These are phyloP conservation scores for Daphoenositta chrysoptera DNA, from an alignment of 2,113 vertebrate genomes.

Conservation along the genomic window DNA sequence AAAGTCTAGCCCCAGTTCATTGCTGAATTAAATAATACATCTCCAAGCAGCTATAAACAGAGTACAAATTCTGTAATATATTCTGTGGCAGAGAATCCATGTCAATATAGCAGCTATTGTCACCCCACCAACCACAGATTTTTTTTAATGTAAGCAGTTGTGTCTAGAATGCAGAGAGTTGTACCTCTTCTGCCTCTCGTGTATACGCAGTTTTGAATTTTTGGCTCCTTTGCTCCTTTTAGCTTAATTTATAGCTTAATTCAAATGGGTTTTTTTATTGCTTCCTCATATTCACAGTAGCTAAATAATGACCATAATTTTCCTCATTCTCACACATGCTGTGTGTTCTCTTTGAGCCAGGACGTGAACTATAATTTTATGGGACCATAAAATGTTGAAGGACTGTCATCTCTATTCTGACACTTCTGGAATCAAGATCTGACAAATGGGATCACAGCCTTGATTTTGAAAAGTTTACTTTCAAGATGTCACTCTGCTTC, in stretches of 20 bases:
- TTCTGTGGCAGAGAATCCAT: background rate
- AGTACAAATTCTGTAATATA: background rate
- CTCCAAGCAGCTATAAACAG: background rate
- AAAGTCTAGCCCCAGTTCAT: background rate
- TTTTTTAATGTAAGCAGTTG: background rate
- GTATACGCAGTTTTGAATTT: background rate
- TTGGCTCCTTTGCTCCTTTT: background rate
- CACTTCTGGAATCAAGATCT: background rate
- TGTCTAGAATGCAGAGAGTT: background rate
- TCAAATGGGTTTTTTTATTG: background rate
- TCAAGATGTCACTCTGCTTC: background rate
- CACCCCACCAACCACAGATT: background rate
- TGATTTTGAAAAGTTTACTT: background rate
- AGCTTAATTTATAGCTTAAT: background rate
- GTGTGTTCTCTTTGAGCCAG: background rate
- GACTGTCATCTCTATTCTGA: background rate
- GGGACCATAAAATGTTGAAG: background rate
- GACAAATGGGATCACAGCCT: background rate
- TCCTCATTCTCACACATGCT: background rate
- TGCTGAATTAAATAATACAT: constrained; percentile 17
- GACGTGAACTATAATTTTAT: background rate
- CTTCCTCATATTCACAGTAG: background rate
- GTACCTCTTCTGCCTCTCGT: background rate
- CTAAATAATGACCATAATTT: background rate
- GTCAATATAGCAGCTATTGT: background rate